A percentile compares a stretch with the other conserved stretches of the same genome.
Conservation (phyloP, 2,113 vertebrate species). For the Poeciliopsis retropinna region DNA sequence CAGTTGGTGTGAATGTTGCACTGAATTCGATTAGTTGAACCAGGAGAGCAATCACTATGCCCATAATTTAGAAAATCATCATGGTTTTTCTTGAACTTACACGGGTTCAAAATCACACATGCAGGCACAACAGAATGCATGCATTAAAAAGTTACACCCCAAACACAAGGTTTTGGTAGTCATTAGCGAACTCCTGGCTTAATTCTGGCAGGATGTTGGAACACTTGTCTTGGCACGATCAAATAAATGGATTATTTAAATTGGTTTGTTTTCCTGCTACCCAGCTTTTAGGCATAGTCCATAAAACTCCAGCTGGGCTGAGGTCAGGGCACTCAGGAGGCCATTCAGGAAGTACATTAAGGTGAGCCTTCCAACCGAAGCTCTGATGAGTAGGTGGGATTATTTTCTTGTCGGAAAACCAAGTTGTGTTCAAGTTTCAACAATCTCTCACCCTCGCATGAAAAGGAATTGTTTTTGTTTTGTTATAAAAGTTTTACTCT, state of each 20-base stretch:
- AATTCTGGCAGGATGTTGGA: not conserved
- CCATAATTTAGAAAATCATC: no score
- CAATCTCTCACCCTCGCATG: not conserved
- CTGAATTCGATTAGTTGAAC: not conserved
- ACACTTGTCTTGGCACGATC: not conserved
- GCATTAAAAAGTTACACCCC: not conserved
- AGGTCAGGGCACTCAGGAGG: not conserved
- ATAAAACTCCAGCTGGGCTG: not conserved
- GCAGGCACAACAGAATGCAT: not conserved
- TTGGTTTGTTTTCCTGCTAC: not conserved
- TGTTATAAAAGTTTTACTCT: no score
- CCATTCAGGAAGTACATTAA: not conserved
- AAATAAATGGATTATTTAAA: not conserved
- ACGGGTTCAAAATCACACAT: not conserved
- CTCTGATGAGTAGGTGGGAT: not conserved
- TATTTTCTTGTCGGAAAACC: not conserved
- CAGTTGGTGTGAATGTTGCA: not conserved
- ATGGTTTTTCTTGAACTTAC: not conserved
- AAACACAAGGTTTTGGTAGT: not conserved
- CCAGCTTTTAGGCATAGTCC: not conserved
- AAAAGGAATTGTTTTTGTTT: not conserved
- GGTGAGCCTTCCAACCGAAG: not conserved
- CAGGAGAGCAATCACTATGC: no score
- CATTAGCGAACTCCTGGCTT: not conserved
- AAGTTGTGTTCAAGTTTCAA: not conserved